Base-by-base conservation (phyloP, 2,113 vertebrate species). In the Hippolais icterina region DNA sequence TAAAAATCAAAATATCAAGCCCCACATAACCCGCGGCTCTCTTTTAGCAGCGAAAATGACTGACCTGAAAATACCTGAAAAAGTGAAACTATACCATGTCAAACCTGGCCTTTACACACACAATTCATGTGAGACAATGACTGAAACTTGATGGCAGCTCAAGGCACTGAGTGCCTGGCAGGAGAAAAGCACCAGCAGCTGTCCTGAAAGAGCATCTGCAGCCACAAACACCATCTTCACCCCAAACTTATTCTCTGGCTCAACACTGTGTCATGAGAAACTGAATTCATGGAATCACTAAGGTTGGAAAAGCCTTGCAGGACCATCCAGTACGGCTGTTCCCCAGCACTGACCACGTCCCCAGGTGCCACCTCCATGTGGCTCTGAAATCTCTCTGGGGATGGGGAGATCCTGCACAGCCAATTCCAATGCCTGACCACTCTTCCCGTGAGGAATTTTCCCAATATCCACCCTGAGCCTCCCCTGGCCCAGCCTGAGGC, bases 241-340 rank as follows among this genome's bases (percentile, higher is more conserved):
- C 56, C 61, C 41, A 18, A n/a, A 27, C 15, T 15, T 2, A 1
- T 0, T 8, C 13, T 15, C 69, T 3, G 12, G 11, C 64, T 44
- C 74, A 49, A 1, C 2, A 8, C 20, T 24, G 3, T 0, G 35
- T 2, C 2, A 7, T 0, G 14, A 70, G 69, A 63, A 65, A 42
- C 31, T 9, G 2, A 33, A 59, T 28, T 3, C 15, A 59, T 39
- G 60, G 37, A 15, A 19, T 19, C 11, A 12, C 9, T 19, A 1
- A 1, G 10, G 35, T 0, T 50, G 59, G 85, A 22, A 56, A 57
- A 56, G 35, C 6, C 65, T 35, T 56, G 50, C 35, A 22, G 15
- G 59, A 12, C 6, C 50, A 19, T 1, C 4, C 35, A 12, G 50
- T 3, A 1, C 42, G 28, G 0, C 10, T 39, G 35, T 4, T 10